Conservation (phyloP, 1,140 invertebrate species). For the Tetragnatha versicolor region DNA sequence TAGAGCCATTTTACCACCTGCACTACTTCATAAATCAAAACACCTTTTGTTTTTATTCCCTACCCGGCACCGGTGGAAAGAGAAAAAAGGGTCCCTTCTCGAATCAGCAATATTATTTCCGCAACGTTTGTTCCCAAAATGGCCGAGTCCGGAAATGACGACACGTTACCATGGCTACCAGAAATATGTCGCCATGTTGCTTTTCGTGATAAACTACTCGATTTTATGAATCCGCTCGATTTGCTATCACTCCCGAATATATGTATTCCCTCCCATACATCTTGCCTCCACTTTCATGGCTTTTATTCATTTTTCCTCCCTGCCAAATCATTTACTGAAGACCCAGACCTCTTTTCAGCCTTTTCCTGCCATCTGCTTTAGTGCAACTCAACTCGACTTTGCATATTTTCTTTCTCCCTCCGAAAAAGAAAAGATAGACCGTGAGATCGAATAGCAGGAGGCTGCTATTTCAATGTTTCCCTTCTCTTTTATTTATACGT, state of each 20-base stretch:
- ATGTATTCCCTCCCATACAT: not conserved
- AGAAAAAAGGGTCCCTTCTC: not conserved
- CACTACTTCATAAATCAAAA: not conserved
- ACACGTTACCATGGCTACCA: conserved; percentile 9
- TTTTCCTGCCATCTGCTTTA: not conserved
- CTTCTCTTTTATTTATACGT: too few species aligned
- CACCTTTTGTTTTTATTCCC: conserved; percentile 16
- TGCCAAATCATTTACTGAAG: not conserved
- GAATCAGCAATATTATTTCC: conserved; percentile 18
- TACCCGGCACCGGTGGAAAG: too few species aligned
- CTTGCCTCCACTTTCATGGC: not conserved
- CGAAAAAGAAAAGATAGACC: too few species aligned
- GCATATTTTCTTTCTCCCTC: conserved; percentile 21
- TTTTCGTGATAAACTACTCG: conserved; percentile 43
- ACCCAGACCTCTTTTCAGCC: not conserved
- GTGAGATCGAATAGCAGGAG: too few species aligned
- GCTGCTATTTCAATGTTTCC: too few species aligned
- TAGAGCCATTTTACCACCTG: conserved; percentile 11
- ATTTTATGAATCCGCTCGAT: conserved; percentile 33
- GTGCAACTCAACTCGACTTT: not conserved
- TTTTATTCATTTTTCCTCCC: too few species aligned
- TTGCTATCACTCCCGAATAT: conserved; percentile 6
- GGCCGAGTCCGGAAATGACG: conserved; percentile 29
- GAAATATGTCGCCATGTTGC: conserved; percentile 30
- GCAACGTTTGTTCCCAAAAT: not conserved